phyloP scores from a whole-genome alignment of 2,888 invertebrate species.

The Amaurobius ferox region DNA sequence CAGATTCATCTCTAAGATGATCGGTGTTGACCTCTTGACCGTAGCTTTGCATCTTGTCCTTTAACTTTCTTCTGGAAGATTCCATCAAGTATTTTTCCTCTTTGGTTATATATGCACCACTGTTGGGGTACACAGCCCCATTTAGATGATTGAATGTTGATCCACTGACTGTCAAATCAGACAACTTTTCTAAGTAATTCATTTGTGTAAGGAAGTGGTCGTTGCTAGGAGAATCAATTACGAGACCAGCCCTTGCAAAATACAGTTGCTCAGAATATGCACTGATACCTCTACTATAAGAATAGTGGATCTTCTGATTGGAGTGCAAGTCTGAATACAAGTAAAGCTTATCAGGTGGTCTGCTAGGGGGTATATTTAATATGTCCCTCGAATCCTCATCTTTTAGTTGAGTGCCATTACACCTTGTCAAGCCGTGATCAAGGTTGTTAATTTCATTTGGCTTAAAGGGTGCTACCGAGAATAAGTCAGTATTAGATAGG shows the following conservation, averaged over 20 bases:
- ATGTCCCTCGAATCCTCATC: constrained; percentile 32
- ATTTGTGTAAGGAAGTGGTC: constrained; percentile 47
- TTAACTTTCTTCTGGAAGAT: constrained; percentile 46
- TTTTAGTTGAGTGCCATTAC: constrained; percentile 26
- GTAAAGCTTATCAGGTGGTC: constrained; percentile 42
- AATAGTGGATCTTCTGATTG: constrained; percentile 59
- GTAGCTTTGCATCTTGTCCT: constrained; percentile 40
- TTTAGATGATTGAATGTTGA: constrained; percentile 36
- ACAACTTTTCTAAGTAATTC: constrained; percentile 59
- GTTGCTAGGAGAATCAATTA: constrained; percentile 48
- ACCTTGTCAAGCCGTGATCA: constrained; percentile 36
- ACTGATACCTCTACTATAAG: constrained; percentile 51
- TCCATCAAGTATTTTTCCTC: constrained; percentile 61
- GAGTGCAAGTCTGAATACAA: constrained; percentile 60
- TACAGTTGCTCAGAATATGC: constrained; percentile 61
- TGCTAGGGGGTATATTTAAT: constrained; percentile 42
- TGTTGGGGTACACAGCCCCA: constrained; percentile 44
- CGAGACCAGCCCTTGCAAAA: constrained; percentile 45
- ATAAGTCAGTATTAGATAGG: background rate
- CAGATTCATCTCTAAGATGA: constrained; percentile 13
- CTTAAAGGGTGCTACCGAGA: constrained; percentile 8
- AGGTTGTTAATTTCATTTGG: constrained; percentile 53
- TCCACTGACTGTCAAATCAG: constrained; percentile 39
- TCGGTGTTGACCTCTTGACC: background rate
- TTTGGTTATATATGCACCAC: constrained; percentile 54